These are phyloP conservation scores for Oophaga pumilio DNA, from an alignment of 2,113 vertebrate genomes.

Conservation along the genomic window DNA sequence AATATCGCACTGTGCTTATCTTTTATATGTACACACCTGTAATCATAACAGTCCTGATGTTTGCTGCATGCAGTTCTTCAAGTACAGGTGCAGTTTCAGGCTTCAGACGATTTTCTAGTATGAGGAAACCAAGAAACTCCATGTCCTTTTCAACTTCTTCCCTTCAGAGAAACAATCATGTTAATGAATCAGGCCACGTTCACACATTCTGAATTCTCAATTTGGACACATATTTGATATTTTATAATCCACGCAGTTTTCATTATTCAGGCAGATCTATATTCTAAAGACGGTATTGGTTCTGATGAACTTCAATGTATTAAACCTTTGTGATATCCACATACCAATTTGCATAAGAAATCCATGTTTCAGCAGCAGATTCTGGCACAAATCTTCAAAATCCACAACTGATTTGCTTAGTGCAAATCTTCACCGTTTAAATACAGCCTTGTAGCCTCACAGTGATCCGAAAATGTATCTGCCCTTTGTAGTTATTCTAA, in stretches of 20 bases:
- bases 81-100: conserved; percentile 48
- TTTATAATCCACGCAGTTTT: neutral
- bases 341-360: no score
- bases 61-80: conserved; percentile 48
- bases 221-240: neutral
- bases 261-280: neutral
- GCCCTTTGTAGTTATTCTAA: no score
- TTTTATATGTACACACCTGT: conserved; percentile 45
- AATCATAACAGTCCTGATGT: conserved; percentile 59
- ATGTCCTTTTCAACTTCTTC: conserved; percentile 63
- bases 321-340: no score
- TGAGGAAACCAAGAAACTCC: conserved; percentile 57
- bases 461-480: no score
- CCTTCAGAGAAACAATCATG: conserved; percentile 59
- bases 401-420: no score
- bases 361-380: no score
- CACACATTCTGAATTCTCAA: neutral
- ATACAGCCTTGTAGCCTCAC: no score
- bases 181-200: neutral
- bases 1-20: neutral
- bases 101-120: conserved; percentile 60
- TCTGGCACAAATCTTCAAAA: no score
- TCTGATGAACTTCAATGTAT: neutral
- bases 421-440: no score
- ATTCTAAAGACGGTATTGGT: neutral